These are phyloP conservation scores for Drosophila willistoni DNA, from an alignment of 1,140 invertebrate genomes.

Conservation along the genomic window DNA sequence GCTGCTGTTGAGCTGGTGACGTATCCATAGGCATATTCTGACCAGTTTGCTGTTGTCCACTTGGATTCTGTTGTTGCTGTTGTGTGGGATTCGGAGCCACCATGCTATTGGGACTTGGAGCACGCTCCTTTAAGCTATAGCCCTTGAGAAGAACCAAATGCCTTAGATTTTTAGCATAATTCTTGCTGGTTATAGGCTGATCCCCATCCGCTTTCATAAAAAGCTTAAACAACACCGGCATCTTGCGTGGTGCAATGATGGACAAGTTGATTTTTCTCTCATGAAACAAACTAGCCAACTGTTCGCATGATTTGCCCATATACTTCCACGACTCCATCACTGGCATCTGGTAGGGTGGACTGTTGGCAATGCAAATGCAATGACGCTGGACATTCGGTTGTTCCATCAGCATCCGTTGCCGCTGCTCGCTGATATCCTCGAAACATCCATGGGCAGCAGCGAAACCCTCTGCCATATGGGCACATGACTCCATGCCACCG, in stretches of 20 bases:
- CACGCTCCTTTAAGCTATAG: conserved; percentile 91
- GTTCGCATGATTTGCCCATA: conserved; percentile 87
- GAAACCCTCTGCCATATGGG: conserved; percentile 95
- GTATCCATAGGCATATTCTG: conserved; percentile 57
- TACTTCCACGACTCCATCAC: conserved; percentile 91
- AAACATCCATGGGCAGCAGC: conserved; percentile 88
- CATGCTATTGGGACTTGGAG: conserved; percentile 87
- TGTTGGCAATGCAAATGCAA: conserved; percentile 95
- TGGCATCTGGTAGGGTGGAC: conserved; percentile 94
- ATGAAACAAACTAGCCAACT: conserved; percentile 89
- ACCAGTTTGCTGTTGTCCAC: conserved; percentile 48
- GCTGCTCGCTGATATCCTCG: conserved; percentile 90
- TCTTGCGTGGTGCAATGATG: conserved; percentile 94
- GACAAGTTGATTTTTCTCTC: conserved; percentile 93
- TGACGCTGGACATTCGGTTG: conserved; percentile 86
- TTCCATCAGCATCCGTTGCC: conserved; percentile 82
- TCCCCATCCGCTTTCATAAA: conserved; percentile 95
- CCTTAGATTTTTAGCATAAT: conserved; percentile 94
- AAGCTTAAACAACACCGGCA: conserved; percentile 90
- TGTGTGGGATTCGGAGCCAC: conserved; percentile 80
- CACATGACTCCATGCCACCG: conserved; percentile 93
- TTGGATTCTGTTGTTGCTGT: conserved; percentile 41
- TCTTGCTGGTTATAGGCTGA: conserved; percentile 91
- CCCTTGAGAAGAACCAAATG: conserved; percentile 93
- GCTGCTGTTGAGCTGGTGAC: conserved; percentile 53